Evolutionary conservation across 2,888 invertebrate species (phyloP), one percentile per base, ranked within the genome.

Genomic region (Anodontia alba): DNA sequence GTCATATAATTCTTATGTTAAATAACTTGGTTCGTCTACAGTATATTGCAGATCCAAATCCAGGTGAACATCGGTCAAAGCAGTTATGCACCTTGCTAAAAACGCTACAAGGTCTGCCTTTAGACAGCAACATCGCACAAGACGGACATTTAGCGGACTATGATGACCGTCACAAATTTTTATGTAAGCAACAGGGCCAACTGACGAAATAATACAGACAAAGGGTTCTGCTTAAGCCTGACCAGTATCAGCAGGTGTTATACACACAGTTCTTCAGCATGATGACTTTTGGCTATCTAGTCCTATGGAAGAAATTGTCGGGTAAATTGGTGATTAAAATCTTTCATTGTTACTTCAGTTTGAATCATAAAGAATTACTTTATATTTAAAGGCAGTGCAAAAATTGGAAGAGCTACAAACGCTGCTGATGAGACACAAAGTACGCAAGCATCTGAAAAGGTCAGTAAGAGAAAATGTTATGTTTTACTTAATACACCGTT

Each of bases 61-160:
- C 76, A 23, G 76, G 80, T 20, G 80, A 76, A 38, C 73, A 73
- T 23, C 73, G 76, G 49, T 57, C 68, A 17, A 76, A 78, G 36
- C 83, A 83, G 57, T 36, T 80, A n/a, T 83, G 83, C 29, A 83
- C n/a, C n/a, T 69, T 83, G 38, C 83, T 78, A 8, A 78, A 80
- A 7, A 83, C 83, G 12, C 8, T 83, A 3, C 77, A 80, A 73
- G 78, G 83, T 46, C 73, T 80, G 26, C 80, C 83, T 43, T 43
- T 36, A 57, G 80, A 80, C 78, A 69, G 78, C 36, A 31, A 42
- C 46, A 36, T 83, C 31, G 73, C 75, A 15, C 73, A 78, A 0
- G 42, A 66, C 49, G 78, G 80, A 73, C 83, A 83, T 46, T 62
- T 71, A 54, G 71, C 79, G 0, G 71, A 80, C 29, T 83, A 74